Evolutionary conservation across 23 tunicate species (phyloP).

Genomic region (Oikopleura vanhoeffeni): DNA sequence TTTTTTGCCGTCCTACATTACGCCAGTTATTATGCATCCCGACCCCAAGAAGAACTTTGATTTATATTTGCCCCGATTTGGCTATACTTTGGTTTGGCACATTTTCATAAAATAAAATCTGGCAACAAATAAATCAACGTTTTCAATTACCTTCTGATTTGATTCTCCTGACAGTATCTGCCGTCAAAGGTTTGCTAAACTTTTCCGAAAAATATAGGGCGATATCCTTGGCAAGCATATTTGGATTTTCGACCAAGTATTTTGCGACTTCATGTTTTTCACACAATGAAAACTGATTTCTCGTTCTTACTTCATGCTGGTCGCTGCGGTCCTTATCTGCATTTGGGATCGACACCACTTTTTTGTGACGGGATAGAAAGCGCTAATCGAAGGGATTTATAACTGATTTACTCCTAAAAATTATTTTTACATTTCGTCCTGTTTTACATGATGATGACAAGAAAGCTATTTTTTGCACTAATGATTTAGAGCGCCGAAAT

Average conservation of each 20-base stretch:
- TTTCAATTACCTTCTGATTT: constrained; percentile 5
- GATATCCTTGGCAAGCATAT: constrained; percentile 15
- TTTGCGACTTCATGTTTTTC: constrained; percentile 15
- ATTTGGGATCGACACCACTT: neutral
- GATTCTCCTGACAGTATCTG: constrained; percentile 6
- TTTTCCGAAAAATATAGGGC: neutral
- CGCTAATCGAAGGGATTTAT: neutral
- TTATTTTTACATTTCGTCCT: no score
- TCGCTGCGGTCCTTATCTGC: neutral
- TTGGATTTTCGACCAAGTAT: neutral
- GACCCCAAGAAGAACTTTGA: no score
- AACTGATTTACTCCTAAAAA: no score
- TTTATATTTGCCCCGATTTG: no score
- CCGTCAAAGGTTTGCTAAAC: constrained; percentile 2
- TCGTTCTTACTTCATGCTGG: neutral
- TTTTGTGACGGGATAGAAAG: neutral
- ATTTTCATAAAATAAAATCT: no score
- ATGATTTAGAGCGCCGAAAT: no score
- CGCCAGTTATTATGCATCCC: no score
- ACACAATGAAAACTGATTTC: constrained; percentile 3
- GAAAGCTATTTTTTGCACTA: no score
- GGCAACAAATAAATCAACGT: no score
- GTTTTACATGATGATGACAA: no score
- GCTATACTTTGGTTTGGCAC: no score
- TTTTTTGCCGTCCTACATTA: no score